phyloP scores from a whole-genome alignment of 2,797 vertebrate genomes.

The Poecilia gillii region DNA sequence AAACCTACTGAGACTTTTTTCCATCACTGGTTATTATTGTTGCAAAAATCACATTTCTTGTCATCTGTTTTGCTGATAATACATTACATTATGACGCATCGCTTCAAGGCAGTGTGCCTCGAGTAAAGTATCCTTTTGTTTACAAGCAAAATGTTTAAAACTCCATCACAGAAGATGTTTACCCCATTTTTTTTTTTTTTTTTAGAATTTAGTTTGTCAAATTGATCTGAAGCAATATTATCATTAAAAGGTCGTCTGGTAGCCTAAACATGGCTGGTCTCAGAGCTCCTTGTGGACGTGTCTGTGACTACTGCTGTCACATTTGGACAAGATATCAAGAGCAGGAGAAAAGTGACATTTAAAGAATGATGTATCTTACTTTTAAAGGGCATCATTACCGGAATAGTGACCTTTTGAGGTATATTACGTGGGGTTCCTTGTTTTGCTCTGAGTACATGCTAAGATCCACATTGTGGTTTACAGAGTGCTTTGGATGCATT shows the following conservation, averaged over 20 bases:
- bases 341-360: background rate
- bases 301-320: slow-evolving; percentile 17
- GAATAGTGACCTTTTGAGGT: background rate
- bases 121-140: background rate
- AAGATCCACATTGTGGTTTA: slow-evolving; percentile 27
- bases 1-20: background rate
- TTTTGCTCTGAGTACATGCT: slow-evolving; percentile 17
- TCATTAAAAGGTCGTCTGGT: slow-evolving; percentile 42
- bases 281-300: slow-evolving; percentile 8
- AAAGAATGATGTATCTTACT: slow-evolving; percentile 10
- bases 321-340: slow-evolving; percentile 29
- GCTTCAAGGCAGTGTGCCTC: background rate
- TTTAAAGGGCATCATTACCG: slow-evolving; percentile 10
- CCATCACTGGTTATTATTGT: background rate
- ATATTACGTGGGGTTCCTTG: slow-evolving; percentile 5
- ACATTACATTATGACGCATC: background rate
- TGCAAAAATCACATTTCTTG: background rate
- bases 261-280: slow-evolving; percentile 60
- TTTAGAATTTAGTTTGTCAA: background rate
- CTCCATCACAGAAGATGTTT: background rate
- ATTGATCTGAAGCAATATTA: background rate
- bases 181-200: background rate
- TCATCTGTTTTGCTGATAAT: background rate
- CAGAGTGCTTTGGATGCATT: slow-evolving; percentile 26
- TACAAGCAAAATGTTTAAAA: background rate